A percentile compares a stretch with the other conserved stretches of the same genome.
Evolutionary conservation across 1,140 invertebrate genomes (phyloP).

Genomic region (Drosophila rufa): DNA sequence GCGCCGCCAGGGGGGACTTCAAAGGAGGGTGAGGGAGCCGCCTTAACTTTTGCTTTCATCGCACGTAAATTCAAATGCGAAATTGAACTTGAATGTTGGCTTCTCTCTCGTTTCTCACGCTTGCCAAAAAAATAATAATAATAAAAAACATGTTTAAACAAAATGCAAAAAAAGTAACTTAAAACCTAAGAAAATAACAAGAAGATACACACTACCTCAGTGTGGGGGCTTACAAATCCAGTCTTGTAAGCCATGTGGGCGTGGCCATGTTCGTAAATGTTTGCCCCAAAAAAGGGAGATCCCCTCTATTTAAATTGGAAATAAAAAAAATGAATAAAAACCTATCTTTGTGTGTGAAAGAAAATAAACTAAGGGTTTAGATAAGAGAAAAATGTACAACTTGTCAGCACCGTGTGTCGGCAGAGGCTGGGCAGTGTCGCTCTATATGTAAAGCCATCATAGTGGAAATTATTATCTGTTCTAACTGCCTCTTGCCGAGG

Average conservation of each 20-base stretch:
- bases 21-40: background rate
- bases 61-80: slow-evolving; percentile 60
- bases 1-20: background rate
- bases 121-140: slow-evolving; percentile 25
- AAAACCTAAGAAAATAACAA: slow-evolving; percentile 1
- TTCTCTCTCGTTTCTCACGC: slow-evolving; percentile 60
- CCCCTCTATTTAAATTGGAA: background rate
- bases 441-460: background rate
- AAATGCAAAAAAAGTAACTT: background rate
- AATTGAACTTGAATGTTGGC: slow-evolving; percentile 64
- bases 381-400: too few relatives aligned
- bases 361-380: too few relatives aligned
- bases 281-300: slow-evolving; percentile 17
- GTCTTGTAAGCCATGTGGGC: slow-evolving; percentile 27
- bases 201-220: background rate
- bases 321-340: slow-evolving; percentile 8
- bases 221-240: slow-evolving; percentile 12
- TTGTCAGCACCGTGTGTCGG: too few relatives aligned
- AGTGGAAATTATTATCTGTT: slow-evolving; percentile 6
- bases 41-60: slow-evolving; percentile 76
- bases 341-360: background rate
- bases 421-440: too few relatives aligned
- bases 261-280: slow-evolving; percentile 17
- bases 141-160: slow-evolving; percentile 16
- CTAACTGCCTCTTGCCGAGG: slow-evolving; percentile 4